Evolutionary conservation across 2,113 vertebrate genomes (phyloP), one percentile per base, ranked within the genome.

Genomic region (Eptesicus fuscus): DNA sequence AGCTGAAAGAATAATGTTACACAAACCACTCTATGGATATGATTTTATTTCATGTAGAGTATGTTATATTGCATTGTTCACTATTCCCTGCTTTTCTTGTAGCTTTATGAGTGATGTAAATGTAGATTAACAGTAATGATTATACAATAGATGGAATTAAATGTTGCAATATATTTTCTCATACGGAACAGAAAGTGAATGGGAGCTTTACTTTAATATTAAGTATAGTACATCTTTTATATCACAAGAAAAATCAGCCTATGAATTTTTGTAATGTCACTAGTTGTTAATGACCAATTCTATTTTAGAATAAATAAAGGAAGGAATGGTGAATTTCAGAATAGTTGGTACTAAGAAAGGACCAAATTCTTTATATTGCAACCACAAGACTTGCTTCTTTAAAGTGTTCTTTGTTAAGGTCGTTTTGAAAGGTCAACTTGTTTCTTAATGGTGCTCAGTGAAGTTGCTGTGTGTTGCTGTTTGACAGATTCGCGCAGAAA

Each of bases 401-500:
- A 93, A 95, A 93, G 44, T 91, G 69, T 90, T 96, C 49, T 96
- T 95, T 88, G 67, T 86, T 94, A 96, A 96, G 92, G 74, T 90
- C 32, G 9, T 86, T 96, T 96, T 90, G 56, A 95, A 97, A 96
- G 71, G 47, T 95, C 82, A 96, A 3, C 88, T 94, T 96, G 63
- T 94, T 97, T 96, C 25, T 88, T 70, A 88, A 37, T 91, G 85
- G 51, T 53, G 76, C 37, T 92, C 65, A 92, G 93, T 94, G 88
- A 96, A 96, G 61, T 96, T 94, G 67, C 71, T 97, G 90, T 95
- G 87, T 92, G 74, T 90, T 92, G 94, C 97, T 92, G 65, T 98
- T 91, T 97, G 84, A 98, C 98, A 98, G 83, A 97, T 97, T 97
- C 74, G 67, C 63, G 94, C 96, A 98, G 97, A 97, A 53, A 74